Percentiles rank a stretch among this genome's conserved stretches.
phyloP scores from a whole-genome alignment of 2,113 vertebrate species.

The Ginglymostoma cirratum region DNA sequence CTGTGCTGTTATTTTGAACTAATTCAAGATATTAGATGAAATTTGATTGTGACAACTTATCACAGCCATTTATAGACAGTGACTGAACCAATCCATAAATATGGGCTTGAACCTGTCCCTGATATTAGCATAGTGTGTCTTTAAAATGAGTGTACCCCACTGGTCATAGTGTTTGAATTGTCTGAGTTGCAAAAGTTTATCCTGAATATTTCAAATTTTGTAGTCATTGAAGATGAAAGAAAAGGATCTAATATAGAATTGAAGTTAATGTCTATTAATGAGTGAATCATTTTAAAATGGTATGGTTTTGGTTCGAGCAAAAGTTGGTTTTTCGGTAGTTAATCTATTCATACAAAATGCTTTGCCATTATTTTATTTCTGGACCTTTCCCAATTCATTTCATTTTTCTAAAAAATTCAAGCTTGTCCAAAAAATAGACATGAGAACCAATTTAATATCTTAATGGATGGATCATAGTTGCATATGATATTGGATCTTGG shows the following conservation, averaged over 20 bases:
- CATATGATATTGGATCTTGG: no score
- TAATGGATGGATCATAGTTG: no score
- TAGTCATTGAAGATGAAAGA: not conserved
- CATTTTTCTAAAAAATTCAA: no score
- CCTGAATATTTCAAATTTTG: not conserved
- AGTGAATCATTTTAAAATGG: no score
- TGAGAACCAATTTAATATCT: no score
- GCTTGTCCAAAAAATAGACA: no score
- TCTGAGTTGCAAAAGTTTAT: not conserved
- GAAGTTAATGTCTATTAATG: not conserved
- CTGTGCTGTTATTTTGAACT: not conserved
- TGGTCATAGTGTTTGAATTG: not conserved
- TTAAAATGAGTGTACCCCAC: not conserved
- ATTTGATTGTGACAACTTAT: not conserved
- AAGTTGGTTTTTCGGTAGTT: no score
- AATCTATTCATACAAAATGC: no score
- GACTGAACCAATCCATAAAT: not conserved
- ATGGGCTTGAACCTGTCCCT: not conserved
- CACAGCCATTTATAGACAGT: no score
- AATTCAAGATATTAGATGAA: not conserved
- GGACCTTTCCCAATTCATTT: no score
- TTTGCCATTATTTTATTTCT: no score
- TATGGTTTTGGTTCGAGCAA: no score
- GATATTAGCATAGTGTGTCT: not conserved
- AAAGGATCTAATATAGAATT: not conserved